Percentiles rank a stretch among this genome's conserved stretches.
Evolutionary conservation across 2,113 vertebrate genomes (phyloP).

Genomic region (Scartelaos histophorus): DNA sequence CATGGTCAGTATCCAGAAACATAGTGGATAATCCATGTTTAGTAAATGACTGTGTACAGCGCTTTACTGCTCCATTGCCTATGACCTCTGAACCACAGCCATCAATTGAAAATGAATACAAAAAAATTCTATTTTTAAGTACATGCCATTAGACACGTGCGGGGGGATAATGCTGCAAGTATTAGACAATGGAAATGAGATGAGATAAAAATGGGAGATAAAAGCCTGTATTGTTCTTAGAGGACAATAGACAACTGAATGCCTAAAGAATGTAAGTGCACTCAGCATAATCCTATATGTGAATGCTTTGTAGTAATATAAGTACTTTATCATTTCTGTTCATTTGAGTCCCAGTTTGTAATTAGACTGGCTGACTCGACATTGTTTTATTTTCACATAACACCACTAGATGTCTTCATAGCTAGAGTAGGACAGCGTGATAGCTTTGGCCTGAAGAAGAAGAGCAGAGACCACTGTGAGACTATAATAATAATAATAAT

Average conservation of each 20-base stretch:
- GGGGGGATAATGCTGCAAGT: background rate
- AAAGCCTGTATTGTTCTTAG: background rate
- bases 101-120: background rate
- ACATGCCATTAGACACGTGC: background rate
- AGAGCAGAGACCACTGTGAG: no score
- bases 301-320: no score
- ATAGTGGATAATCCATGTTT: slow-evolving; percentile 8
- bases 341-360: no score
- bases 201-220: background rate
- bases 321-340: no score
- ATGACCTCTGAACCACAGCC: background rate
- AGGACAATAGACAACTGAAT: background rate
- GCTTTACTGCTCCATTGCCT: background rate
- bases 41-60: background rate
- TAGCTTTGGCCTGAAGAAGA: no score
- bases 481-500: no score
- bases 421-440: no score
- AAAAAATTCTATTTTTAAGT: background rate
- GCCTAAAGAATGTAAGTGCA: background rate
- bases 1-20: slow-evolving; percentile 15
- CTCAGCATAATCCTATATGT: background rate
- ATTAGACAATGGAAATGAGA: background rate
- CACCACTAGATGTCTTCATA: no score
- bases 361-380: no score
- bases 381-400: no score